Percentiles rank a stretch among this genome's conserved stretches.
These are phyloP conservation scores for Sardina pilchardus DNA, from an alignment of 2,113 vertebrate species.

Conservation along the genomic window DNA sequence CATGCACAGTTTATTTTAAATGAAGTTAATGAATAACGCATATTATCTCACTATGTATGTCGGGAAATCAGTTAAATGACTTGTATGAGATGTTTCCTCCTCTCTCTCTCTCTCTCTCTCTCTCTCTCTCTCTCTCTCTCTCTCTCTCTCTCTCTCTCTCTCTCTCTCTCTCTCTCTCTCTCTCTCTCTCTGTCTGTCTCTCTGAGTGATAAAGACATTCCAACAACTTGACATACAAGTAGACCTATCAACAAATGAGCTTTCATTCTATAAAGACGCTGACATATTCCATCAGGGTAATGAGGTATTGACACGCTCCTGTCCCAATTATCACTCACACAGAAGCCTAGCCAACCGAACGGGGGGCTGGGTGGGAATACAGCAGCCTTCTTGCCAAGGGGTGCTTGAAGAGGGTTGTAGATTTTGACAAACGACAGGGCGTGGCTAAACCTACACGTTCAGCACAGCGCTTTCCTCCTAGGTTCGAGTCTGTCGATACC, in stretches of 20 bases:
- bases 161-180: no score
- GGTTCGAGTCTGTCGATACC: not conserved
- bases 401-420: not conserved
- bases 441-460: not conserved
- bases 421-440: not conserved
- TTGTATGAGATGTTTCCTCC: no score
- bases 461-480: not conserved
- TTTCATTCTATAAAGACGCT: not conserved
- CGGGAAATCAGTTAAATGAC: not conserved
- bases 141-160: no score
- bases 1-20: not conserved
- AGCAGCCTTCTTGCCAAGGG: not conserved
- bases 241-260: not conserved
- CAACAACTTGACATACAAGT: not conserved
- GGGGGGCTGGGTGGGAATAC: not conserved
- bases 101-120: no score
- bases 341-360: not conserved
- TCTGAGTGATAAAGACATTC: not conserved
- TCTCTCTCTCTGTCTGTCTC: no score
- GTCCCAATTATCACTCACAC: slow-evolving; percentile 14
- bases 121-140: no score
- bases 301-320: not conserved
- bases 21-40: not conserved
- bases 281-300: not conserved
- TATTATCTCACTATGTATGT: not conserved